These are phyloP conservation scores for Myrmecobius fasciatus DNA, from an alignment of 2,113 vertebrate species.

Conservation along the genomic window DNA sequence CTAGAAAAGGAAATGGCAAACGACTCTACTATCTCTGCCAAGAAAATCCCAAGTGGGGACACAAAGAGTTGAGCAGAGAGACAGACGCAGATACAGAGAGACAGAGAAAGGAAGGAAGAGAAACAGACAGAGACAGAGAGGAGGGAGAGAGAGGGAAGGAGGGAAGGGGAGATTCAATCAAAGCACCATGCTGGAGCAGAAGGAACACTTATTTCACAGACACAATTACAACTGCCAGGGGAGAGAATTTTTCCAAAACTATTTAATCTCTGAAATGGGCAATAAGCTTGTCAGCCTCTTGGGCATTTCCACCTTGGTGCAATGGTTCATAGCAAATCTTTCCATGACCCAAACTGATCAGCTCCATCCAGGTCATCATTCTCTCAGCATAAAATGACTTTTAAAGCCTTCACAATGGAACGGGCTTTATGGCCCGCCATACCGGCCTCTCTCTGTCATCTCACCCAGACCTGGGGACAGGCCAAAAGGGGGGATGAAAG, in stretches of 20 bases:
- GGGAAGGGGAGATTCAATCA: slow-evolving; percentile 47
- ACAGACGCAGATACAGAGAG: background rate
- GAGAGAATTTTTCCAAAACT: slow-evolving; percentile 65
- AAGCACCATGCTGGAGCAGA: background rate
- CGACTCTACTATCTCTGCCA: background rate
- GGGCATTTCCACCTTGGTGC: slow-evolving; percentile 67
- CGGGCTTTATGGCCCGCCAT: slow-evolving; percentile 28
- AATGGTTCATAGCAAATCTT: slow-evolving; percentile 62
- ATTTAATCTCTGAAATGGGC: slow-evolving; percentile 76
- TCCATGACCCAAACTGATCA: slow-evolving; percentile 43
- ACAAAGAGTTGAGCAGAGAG: background rate
- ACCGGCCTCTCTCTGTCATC: slow-evolving; percentile 41
- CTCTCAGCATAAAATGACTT: slow-evolving; percentile 58
- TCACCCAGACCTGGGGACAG: background rate
- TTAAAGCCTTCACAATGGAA: slow-evolving; percentile 34
- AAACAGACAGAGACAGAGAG: background rate
- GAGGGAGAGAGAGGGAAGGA: background rate
- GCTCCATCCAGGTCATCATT: slow-evolving; percentile 65
- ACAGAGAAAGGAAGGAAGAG: too few relatives aligned
- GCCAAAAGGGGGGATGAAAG: slow-evolving; percentile 24
- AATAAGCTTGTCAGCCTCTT: slow-evolving; percentile 70
- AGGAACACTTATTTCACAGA: slow-evolving; percentile 67
- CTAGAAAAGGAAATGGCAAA: background rate
- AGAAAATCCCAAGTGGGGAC: background rate
- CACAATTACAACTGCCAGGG: slow-evolving; percentile 66